Evolutionary conservation across 2,888 invertebrate genomes (phyloP).

Genomic region (Dryobotodes eremita): DNA sequence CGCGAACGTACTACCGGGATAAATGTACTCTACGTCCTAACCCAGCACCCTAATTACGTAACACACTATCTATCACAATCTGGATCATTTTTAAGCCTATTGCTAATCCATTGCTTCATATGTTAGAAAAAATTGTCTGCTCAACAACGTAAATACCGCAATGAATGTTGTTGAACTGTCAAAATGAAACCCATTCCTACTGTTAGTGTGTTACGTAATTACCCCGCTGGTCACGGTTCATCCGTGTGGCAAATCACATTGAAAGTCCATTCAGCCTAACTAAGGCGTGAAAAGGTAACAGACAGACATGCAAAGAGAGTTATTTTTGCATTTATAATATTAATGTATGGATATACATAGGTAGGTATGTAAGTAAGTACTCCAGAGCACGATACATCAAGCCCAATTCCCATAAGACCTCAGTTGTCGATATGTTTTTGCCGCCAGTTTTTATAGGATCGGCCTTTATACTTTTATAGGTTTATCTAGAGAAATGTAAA

Average conservation of each 20-base stretch:
- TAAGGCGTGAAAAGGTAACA: not conserved
- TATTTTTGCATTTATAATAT: not conserved
- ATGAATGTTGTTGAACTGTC: no score
- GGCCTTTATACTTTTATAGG: constrained; percentile 59
- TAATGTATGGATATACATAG: not conserved
- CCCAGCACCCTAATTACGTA: no score
- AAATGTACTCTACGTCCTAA: not conserved
- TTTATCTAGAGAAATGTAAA: constrained; percentile 56
- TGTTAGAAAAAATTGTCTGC: no score
- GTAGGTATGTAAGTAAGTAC: not conserved
- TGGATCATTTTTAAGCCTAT: no score
- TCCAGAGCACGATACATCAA: constrained; percentile 17
- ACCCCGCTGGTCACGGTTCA: no score
- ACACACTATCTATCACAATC: no score
- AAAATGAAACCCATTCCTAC: no score
- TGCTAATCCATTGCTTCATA: no score
- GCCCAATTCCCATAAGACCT: constrained; percentile 38
- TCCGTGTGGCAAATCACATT: not conserved
- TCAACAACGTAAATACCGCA: no score
- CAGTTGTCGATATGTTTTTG: constrained; percentile 56
- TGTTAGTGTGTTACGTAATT: no score
- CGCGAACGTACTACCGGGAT: not conserved
- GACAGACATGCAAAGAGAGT: not conserved
- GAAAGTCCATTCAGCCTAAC: no score
- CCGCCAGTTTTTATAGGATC: constrained; percentile 69